These are phyloP conservation scores for Cheilosia variabilis DNA, from an alignment of 2,888 invertebrate species.

Conservation along the genomic window DNA sequence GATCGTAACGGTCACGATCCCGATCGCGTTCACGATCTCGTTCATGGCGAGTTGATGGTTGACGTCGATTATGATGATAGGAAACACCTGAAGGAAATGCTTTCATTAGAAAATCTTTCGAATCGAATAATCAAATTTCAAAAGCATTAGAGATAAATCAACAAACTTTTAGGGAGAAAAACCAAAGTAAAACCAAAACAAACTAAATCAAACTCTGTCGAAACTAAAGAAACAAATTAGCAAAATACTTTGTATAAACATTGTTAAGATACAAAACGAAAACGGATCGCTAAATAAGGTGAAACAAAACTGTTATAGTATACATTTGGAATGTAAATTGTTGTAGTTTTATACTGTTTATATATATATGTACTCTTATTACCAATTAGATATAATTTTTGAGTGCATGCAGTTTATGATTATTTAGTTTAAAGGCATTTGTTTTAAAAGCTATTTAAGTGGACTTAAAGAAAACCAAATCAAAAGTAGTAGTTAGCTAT, in stretches of 20 bases:
- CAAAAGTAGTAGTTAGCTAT: slow-evolving; percentile 1
- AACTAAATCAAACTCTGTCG: slow-evolving; percentile 54
- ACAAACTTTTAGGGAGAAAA: slow-evolving; percentile 65
- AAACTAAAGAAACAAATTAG: slow-evolving; percentile 60
- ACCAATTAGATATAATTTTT: slow-evolving; percentile 24
- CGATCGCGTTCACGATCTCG: slow-evolving; percentile 79
- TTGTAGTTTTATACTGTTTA: slow-evolving; percentile 49
- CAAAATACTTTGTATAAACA: slow-evolving; percentile 54
- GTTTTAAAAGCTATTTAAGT: slow-evolving; percentile 49
- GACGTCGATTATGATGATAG: slow-evolving; percentile 83
- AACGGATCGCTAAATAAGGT: slow-evolving; percentile 65
- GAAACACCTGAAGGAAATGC: slow-evolving; percentile 80
- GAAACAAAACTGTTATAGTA: slow-evolving; percentile 48
- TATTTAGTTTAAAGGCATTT: slow-evolving; percentile 45
- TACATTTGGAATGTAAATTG: slow-evolving; percentile 52
- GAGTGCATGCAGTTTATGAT: slow-evolving; percentile 59
- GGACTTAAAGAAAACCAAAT: slow-evolving; percentile 43
- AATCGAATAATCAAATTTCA: slow-evolving; percentile 68
- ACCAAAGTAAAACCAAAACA: slow-evolving; percentile 49
- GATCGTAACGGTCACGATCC: slow-evolving; percentile 76
- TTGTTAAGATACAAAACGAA: slow-evolving; percentile 69
- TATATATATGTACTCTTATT: background rate
- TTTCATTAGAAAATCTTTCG: slow-evolving; percentile 6
- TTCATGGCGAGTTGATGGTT: slow-evolving; percentile 80
- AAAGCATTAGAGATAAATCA: slow-evolving; percentile 58